Percentiles rank a stretch among this genome's conserved stretches.
Conservation (phyloP, 2,888 invertebrate genomes). For the Diabrotica balteata region DNA sequence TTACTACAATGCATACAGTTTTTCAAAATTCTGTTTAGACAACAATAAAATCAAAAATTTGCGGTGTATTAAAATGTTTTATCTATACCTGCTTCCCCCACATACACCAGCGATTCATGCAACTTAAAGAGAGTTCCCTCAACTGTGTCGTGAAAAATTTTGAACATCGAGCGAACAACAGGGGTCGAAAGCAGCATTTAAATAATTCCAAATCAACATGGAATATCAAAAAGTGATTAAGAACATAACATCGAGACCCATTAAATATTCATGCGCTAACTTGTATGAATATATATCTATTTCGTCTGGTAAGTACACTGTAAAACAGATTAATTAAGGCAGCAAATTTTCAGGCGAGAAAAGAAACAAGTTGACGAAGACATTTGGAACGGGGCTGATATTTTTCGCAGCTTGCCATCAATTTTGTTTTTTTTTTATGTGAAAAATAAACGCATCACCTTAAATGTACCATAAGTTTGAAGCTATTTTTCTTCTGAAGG, state of each 20-base stretch:
- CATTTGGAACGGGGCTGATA: too few species aligned
- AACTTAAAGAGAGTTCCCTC: constrained; percentile 18
- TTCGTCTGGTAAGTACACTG: constrained; percentile 18
- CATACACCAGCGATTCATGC: constrained; percentile 3
- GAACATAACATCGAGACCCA: constrained; percentile 21
- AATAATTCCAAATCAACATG: constrained; percentile 30
- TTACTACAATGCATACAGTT: too few species aligned
- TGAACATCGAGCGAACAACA: constrained; percentile 26
- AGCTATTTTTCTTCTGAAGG: too few species aligned
- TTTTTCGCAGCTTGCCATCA: too few species aligned
- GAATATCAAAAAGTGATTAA: constrained; percentile 30
- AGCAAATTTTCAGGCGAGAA: background rate
- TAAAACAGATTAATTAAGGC: constrained; percentile 8
- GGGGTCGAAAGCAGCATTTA: constrained; percentile 28
- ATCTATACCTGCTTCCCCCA: constrained; percentile 7
- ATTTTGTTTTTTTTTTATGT: too few species aligned
- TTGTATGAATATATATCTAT: constrained; percentile 21
- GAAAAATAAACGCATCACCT: too few species aligned
- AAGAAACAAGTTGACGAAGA: background rate
- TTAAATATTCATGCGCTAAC: constrained; percentile 23
- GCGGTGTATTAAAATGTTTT: background rate
- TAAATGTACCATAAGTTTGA: too few species aligned
- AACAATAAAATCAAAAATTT: too few species aligned
- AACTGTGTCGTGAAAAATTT: constrained; percentile 28
- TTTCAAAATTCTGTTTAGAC: too few species aligned